Conservation (phyloP, 1,140 invertebrate genomes). For the Ceratina calcarata region DNA sequence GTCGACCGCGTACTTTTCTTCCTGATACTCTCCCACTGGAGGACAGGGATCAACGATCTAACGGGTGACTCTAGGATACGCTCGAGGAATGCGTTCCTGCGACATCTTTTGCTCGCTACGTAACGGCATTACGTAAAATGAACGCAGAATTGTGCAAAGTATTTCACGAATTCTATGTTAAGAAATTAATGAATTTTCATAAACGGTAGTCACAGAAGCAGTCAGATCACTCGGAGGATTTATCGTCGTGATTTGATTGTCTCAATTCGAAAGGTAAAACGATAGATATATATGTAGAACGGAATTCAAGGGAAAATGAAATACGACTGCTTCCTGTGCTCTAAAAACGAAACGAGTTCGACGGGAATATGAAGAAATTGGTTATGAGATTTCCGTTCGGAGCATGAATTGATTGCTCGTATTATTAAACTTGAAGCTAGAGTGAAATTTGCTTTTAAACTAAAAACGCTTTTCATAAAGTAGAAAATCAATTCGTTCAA, state of each 20-base stretch:
- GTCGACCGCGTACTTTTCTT: conserved; percentile 54
- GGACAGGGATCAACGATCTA: conserved; percentile 20
- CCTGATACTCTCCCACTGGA: conserved; percentile 36
- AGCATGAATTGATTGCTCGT: background rate
- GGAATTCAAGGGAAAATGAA: background rate
- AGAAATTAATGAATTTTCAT: background rate
- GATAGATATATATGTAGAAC: background rate
- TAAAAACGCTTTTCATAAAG: too few species aligned
- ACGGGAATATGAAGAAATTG: conserved; percentile 9
- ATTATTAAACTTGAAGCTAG: background rate
- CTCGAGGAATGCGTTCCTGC: background rate
- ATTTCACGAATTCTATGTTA: background rate
- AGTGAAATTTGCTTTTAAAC: background rate
- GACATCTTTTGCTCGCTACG: background rate
- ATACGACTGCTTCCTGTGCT: background rate
- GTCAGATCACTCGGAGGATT: background rate
- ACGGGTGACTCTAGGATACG: conserved; percentile 3
- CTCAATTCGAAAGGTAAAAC: background rate
- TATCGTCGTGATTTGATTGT: background rate
- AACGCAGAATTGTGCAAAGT: background rate
- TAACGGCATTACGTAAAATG: conserved; percentile 27
- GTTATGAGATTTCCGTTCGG: conserved; percentile 12
- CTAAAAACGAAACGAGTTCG: conserved; percentile 11
- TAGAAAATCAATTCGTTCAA: background rate
- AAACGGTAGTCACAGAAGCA: background rate